These are phyloP conservation scores for Hucho hucho DNA, from an alignment of 2,113 vertebrate species.

Conservation along the genomic window DNA sequence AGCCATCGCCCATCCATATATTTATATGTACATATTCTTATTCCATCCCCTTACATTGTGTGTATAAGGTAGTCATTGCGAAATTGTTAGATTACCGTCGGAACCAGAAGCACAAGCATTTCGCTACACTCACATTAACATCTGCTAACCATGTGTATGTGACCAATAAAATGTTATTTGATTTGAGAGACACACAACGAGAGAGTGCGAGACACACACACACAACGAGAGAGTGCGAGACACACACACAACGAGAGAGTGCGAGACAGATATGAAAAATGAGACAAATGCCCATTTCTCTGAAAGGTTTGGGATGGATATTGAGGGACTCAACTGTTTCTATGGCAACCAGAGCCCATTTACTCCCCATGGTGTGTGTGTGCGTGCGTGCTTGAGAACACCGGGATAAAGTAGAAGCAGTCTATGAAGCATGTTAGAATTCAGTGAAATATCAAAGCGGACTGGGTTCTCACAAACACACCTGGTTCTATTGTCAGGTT, in stretches of 20 bases:
- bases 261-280: slow-evolving; percentile 47
- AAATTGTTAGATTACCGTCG: no score
- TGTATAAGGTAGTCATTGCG: no score
- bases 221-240: neutral
- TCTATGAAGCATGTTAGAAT: slow-evolving; percentile 8
- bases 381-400: slow-evolving; percentile 4
- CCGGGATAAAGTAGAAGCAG: neutral
- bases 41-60: no score
- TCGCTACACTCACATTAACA: no score
- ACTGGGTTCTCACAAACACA: slow-evolving; percentile 14
- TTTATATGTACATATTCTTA: no score
- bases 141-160: no score
- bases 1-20: no score
- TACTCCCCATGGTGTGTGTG: slow-evolving; percentile 50
- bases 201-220: no score
- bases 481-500: slow-evolving; percentile 30
- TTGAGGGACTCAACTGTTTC: slow-evolving; percentile 72
- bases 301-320: slow-evolving; percentile 60
- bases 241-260: slow-evolving; percentile 33
- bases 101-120: no score
- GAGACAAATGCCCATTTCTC: slow-evolving; percentile 66
- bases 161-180: no score
- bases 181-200: neutral
- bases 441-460: slow-evolving; percentile 13
- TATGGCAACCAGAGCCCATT: slow-evolving; percentile 72